Percentiles rank a stretch among this genome's conserved stretches.
Conservation (phyloP, 2,888 invertebrate genomes). For the Chironomus riparius region DNA sequence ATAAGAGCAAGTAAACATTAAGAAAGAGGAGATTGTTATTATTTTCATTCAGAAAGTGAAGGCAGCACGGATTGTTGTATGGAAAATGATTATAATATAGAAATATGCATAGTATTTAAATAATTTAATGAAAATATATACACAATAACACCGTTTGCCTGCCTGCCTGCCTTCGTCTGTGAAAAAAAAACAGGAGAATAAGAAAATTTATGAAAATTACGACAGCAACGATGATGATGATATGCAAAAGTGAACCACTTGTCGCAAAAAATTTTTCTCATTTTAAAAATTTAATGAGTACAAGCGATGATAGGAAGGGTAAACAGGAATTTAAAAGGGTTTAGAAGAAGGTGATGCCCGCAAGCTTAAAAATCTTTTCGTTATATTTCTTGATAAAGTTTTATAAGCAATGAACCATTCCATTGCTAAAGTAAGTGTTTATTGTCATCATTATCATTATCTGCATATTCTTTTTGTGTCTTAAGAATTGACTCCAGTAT, state of each 20-base stretch:
- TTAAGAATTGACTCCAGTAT: background rate
- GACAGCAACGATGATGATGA: background rate
- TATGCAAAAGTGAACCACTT: constrained; percentile 11
- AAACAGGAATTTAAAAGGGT: background rate
- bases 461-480: background rate
- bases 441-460: background rate
- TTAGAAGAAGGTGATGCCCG: background rate
- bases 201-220: background rate
- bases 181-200: background rate
- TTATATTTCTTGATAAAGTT: background rate
- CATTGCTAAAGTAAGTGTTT: constrained; percentile 19
- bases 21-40: background rate
- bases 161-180: no score
- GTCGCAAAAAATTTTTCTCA: constrained; percentile 18
- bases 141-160: no score
- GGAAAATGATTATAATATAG: constrained; percentile 20
- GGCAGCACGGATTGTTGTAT: background rate
- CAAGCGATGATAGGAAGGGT: background rate
- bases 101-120: constrained; percentile 22
- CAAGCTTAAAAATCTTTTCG: background rate
- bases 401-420: background rate
- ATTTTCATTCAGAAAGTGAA: no score
- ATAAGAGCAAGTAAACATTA: background rate
- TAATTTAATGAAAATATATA: constrained; percentile 23
- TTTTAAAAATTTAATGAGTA: background rate